These are phyloP conservation scores for Himantopus leucocephalus DNA, from an alignment of 2,113 vertebrate species.

Conservation along the genomic window DNA sequence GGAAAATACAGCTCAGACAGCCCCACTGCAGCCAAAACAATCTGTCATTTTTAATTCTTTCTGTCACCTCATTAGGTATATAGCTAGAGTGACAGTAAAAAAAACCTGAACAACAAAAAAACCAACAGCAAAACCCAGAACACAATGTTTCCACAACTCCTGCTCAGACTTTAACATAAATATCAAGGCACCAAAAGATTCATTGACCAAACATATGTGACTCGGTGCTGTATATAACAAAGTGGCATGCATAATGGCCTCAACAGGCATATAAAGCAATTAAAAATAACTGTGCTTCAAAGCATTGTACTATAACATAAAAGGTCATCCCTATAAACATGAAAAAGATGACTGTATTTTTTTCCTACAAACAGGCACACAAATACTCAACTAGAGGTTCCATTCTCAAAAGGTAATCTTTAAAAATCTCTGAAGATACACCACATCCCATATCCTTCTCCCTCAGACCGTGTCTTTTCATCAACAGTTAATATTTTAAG, in stretches of 20 bases:
- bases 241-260: conserved; percentile 56
- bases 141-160: conserved; percentile 1
- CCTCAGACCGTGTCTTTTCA: conserved; percentile 15
- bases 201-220: conserved; percentile 71
- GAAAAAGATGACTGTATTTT: conserved; percentile 47
- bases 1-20: conserved; percentile 65
- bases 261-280: conserved; percentile 71
- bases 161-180: conserved; percentile 55
- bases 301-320: conserved; percentile 58
- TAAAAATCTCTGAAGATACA: conserved; percentile 21
- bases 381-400: conserved; percentile 8
- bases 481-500: conserved; percentile 53
- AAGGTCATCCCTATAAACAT: conserved; percentile 72
- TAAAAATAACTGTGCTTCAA: conserved; percentile 73
- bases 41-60: conserved; percentile 80
- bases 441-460: not conserved
- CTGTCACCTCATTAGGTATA: conserved; percentile 76
- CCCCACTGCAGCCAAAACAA: conserved; percentile 62
- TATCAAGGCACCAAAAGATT: conserved; percentile 67
- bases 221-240: conserved; percentile 55
- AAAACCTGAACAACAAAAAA: not conserved
- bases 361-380: conserved; percentile 28
- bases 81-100: conserved; percentile 49
- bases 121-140: not conserved
- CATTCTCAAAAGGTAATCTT: conserved; percentile 24